phyloP scores from a whole-genome alignment of 2,888 invertebrate species.

The Cephus runcator region DNA sequence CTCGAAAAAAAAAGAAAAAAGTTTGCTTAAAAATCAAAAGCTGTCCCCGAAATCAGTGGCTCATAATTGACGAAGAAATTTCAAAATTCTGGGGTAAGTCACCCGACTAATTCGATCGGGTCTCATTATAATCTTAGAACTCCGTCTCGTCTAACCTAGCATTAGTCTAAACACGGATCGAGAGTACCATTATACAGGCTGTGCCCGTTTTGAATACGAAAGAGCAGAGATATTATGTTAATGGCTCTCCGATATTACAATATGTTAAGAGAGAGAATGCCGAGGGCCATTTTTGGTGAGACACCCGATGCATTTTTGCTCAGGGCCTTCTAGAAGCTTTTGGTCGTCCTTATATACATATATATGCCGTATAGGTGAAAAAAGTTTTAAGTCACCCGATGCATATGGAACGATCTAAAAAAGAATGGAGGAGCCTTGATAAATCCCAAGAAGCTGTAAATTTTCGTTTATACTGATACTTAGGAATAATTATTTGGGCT shows the following conservation, averaged over 20 bases:
- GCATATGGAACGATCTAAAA: conserved; percentile 2
- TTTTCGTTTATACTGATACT: conserved; percentile 8
- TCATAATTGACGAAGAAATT: conserved; percentile 8
- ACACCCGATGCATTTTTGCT: conserved; percentile 19
- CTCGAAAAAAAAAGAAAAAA: conserved; percentile 11
- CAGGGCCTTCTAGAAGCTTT: background rate
- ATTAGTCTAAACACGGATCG: conserved; percentile 60
- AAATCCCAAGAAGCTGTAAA: background rate
- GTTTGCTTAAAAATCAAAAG: conserved; percentile 11
- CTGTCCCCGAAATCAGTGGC: conserved; percentile 17
- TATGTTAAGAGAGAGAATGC: conserved; percentile 34
- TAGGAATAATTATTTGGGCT: conserved; percentile 42
- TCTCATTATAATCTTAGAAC: conserved; percentile 57
- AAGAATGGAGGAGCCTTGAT: background rate
- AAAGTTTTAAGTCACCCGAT: conserved; percentile 11
- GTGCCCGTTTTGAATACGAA: conserved; percentile 57
- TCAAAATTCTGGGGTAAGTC: conserved; percentile 32
- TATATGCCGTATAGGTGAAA: conserved; percentile 7
- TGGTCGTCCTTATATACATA: conserved; percentile 4
- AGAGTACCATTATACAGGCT: conserved; percentile 55
- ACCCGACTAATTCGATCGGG: conserved; percentile 56
- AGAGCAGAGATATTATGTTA: conserved; percentile 61
- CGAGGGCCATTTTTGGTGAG: conserved; percentile 27
- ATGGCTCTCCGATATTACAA: conserved; percentile 51
- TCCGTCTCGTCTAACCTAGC: conserved; percentile 50